Percentiles rank a stretch among this genome's conserved stretches.
Evolutionary conservation across 1,140 invertebrate species (phyloP).

Genomic region (Sinella curviseta): DNA sequence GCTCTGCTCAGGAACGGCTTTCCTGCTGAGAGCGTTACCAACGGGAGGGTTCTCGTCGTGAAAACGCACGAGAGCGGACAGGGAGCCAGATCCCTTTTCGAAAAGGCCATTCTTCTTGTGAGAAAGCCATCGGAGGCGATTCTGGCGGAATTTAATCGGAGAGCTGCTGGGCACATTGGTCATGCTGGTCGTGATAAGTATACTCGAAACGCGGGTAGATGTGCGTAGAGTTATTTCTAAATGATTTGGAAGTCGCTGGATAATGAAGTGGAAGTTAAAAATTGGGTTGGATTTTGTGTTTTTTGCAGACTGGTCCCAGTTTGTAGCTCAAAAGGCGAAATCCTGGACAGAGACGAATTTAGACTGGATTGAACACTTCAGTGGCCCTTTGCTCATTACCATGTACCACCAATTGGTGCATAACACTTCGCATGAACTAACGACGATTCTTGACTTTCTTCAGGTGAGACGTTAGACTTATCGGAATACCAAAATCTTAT

Average conservation of each 20-base stretch:
- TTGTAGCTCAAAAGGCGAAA: conserved; percentile 67
- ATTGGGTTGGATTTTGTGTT: conserved; percentile 31
- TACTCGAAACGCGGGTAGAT: conserved; percentile 62
- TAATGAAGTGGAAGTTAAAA: not conserved
- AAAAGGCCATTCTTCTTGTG: conserved; percentile 68
- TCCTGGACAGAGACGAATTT: conserved; percentile 68
- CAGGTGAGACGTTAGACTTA: conserved; percentile 42
- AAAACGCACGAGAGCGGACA: conserved; percentile 77
- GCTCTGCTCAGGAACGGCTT: conserved; percentile 73
- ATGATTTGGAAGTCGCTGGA: not conserved
- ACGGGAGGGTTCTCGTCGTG: conserved; percentile 72
- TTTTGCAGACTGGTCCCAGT: conserved; percentile 68
- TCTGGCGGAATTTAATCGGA: conserved; percentile 71
- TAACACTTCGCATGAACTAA: conserved; percentile 63
- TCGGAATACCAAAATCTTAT: too few relatives aligned
- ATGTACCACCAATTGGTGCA: conserved; percentile 69
- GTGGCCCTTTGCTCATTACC: conserved; percentile 68
- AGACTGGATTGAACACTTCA: conserved; percentile 70
- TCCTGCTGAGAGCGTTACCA: conserved; percentile 72
- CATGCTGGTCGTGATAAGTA: conserved; percentile 59
- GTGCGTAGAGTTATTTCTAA: conserved; percentile 57
- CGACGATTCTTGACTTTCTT: conserved; percentile 64
- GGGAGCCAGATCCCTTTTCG: conserved; percentile 62
- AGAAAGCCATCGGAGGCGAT: conserved; percentile 71
- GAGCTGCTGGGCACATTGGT: conserved; percentile 71